Conservation (phyloP, 2,113 vertebrate genomes). For the Callipepla californica region DNA sequence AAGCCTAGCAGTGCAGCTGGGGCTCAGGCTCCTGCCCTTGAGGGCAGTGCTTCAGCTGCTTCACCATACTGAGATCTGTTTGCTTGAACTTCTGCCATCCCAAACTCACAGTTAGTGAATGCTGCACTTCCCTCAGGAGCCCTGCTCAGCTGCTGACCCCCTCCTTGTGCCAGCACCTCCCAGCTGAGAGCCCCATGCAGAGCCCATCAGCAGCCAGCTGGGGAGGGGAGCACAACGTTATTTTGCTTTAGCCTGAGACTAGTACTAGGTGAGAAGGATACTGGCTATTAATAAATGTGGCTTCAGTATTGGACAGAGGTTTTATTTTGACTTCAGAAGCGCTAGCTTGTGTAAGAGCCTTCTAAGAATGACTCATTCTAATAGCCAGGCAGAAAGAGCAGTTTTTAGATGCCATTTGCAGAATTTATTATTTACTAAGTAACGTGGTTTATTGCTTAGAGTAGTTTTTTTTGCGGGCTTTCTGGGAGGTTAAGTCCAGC, state of each 20-base stretch:
- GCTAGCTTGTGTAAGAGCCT: neutral
- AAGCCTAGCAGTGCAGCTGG: neutral
- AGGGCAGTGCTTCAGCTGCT: neutral
- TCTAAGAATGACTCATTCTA: accelerated
- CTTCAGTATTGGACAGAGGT: neutral
- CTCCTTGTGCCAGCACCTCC: neutral
- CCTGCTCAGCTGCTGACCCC: neutral
- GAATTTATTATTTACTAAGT: neutral
- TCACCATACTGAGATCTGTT: neutral
- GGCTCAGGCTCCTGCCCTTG: accelerated
- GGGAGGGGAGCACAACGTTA: accelerated
- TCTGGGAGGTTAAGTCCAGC: neutral
- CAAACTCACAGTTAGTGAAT: neutral
- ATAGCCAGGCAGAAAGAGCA: neutral
- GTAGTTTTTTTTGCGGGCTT: neutral
- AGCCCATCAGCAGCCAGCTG: neutral
- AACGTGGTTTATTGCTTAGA: neutral
- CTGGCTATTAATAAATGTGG: neutral
- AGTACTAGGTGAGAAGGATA: neutral
- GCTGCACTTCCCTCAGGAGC: neutral
- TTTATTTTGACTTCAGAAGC: neutral
- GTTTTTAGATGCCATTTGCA: neutral
- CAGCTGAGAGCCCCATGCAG: accelerated
- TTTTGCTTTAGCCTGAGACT: neutral
- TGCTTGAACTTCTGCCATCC: neutral